Evolutionary conservation across 2,888 invertebrate genomes (phyloP).

Genomic region (Polyploca ridens): DNA sequence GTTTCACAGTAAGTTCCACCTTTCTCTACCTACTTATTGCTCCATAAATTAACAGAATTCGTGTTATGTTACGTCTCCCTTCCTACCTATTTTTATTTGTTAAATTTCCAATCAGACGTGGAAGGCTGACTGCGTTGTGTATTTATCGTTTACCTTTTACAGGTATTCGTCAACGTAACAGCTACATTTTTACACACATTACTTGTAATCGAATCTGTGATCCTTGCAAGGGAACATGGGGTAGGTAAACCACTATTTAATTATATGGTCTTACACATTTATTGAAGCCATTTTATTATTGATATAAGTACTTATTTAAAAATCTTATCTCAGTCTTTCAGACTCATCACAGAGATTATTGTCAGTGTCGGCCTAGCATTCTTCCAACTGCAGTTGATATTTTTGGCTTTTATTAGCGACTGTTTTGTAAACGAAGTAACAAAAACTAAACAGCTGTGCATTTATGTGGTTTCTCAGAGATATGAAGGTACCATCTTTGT

Average conservation of each 20-base stretch:
- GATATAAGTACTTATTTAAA: too few species aligned
- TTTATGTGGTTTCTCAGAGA: constrained; percentile 35
- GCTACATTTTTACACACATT: constrained; percentile 43
- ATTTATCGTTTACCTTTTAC: constrained; percentile 20
- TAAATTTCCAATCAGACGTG: too few species aligned
- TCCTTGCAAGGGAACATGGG: constrained; percentile 33
- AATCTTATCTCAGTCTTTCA: constrained; percentile 20
- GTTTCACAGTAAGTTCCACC: constrained; percentile 39
- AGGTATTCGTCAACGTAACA: constrained; percentile 41
- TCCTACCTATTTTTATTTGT: too few species aligned
- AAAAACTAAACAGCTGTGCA: constrained; percentile 39
- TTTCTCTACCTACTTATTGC: too few species aligned
- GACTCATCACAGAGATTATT: constrained; percentile 20
- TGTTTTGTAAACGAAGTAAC: constrained; percentile 42
- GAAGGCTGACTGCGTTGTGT: neutral
- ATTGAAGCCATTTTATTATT: too few species aligned
- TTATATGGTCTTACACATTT: too few species aligned
- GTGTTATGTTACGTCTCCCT: too few species aligned
- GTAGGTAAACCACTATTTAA: constrained; percentile 32
- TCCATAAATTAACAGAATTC: too few species aligned
- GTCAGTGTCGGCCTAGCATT: constrained; percentile 20
- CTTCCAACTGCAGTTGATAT: constrained; percentile 34
- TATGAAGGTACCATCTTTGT: constrained; percentile 39
- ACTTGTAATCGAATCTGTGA: constrained; percentile 36
- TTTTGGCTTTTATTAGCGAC: constrained; percentile 35